phyloP scores from a whole-genome alignment of 2,888 invertebrate species.

The Catocala sponsa region DNA sequence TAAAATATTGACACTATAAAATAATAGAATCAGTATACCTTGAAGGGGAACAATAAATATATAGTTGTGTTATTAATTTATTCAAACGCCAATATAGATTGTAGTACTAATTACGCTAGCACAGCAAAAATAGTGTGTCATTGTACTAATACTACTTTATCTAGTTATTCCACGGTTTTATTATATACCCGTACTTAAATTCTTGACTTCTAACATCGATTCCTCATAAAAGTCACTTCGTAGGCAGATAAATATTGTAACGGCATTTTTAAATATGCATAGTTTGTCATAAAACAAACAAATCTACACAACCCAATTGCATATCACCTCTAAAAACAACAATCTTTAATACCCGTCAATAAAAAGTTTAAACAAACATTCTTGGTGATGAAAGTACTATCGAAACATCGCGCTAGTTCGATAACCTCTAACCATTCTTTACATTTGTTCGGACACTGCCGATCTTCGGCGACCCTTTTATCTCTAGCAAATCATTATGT shows the following conservation, averaged over 20 bases:
- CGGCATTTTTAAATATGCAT: not conserved
- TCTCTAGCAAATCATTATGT: conserved; percentile 59
- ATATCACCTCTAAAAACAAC: conserved; percentile 7
- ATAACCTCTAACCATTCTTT: conserved; percentile 61
- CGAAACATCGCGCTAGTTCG: conserved; percentile 63
- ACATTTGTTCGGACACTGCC: conserved; percentile 52
- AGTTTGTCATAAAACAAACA: conserved; percentile 3
- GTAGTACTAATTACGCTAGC: too few species aligned
- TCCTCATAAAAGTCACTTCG: not conserved
- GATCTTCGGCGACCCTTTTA: conserved; percentile 74
- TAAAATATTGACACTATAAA: not conserved
- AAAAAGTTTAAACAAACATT: conserved; percentile 40
- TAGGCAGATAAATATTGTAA: conserved; percentile 1
- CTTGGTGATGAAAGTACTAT: conserved; percentile 39
- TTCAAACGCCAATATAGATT: too few species aligned
- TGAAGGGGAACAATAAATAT: not conserved
- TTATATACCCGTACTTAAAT: too few species aligned
- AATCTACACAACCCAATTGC: conserved; percentile 6
- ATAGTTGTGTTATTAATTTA: too few species aligned
- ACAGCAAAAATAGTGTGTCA: too few species aligned
- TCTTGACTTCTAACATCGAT: too few species aligned
- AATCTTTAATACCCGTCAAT: conserved; percentile 20
- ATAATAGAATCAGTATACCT: too few species aligned
- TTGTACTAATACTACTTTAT: too few species aligned
- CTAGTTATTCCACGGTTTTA: too few species aligned